Evolutionary conservation across 2,888 invertebrate genomes (phyloP), one percentile per base, ranked within the genome.

Genomic region (Gari tellinella): DNA sequence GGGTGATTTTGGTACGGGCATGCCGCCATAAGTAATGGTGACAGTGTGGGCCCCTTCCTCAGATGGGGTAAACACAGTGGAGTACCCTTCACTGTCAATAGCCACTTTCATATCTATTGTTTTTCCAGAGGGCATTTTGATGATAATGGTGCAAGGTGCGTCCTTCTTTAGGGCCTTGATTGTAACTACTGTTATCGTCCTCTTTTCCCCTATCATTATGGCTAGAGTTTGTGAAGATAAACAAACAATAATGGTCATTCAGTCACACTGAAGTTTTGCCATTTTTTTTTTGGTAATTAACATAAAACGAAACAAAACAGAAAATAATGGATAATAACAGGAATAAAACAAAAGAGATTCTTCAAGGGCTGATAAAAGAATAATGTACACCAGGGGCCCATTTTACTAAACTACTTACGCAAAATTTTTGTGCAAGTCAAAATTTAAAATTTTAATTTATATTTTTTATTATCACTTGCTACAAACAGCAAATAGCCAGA

Each of bases 21-120:
- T 85, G 17, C 88, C 90, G 53, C 90, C 92, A 67, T 92, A 92
- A 84, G 89, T 90, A 26, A 92, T 91, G 46, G 84, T 87, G 41
- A 90, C 89, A 12, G 85, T 88, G 84, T 92, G 91, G 8, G 88
- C 88, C 15, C 93, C 93, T n/a, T 85, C 87, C 56, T 91, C 89
- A 37, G 83, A 76, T 2, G 92, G 88, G 21, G 87, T 83, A 84
- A 92, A 92, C 46, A 84, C 83, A 43, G 91, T 90, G 14, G 79
- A 78, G 68, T 86, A 88, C 40, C 96, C 96, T 87, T 95, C 95
- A 72, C 94, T 46, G 0, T 95, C 95, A 15, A 95, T 95, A 86
- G 95, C 95, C 17, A 96, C 94, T 86, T 95, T 95, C 2, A 96
- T 95, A 89, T 95, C 95, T 41, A 95, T 94, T 63, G 95, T 88